Evolutionary conservation across 1,140 invertebrate genomes (phyloP).

Genomic region (Leptestheria dahalacensis): DNA sequence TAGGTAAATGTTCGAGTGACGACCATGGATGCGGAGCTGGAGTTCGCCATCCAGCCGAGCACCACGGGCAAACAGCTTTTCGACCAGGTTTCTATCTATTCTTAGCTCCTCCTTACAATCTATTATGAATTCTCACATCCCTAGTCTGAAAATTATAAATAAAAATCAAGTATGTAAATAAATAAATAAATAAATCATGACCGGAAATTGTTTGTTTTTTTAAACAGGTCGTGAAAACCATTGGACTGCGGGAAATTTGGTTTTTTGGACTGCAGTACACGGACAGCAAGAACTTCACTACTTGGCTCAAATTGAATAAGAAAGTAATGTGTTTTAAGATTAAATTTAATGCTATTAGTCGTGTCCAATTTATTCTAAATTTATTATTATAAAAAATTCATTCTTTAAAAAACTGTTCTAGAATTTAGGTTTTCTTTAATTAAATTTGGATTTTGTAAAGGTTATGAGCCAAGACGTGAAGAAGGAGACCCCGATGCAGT

Average conservation of each 20-base stretch:
- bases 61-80: conserved; percentile 99
- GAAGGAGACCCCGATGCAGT: conserved; percentile 92
- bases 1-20: conserved; percentile 97
- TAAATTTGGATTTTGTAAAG: conserved; percentile 35
- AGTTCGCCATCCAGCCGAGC: conserved; percentile 98
- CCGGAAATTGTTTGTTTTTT: too few species aligned
- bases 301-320: conserved; percentile 99
- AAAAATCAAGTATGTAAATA: too few species aligned
- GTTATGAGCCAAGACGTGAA: conserved; percentile 92
- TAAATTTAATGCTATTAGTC: too few species aligned
- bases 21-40: conserved; percentile 99
- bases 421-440: too few species aligned
- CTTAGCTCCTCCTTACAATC: not conserved
- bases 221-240: conserved; percentile 79
- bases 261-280: conserved; percentile 99
- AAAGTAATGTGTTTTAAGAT: too few species aligned
- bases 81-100: conserved; percentile 49
- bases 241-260: conserved; percentile 97
- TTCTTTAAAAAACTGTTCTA: too few species aligned
- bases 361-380: too few species aligned
- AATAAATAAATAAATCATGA: too few species aligned
- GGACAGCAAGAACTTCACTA: conserved; percentile 91
- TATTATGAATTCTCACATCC: not conserved
- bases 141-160: too few species aligned
- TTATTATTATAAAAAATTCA: too few species aligned